Evolutionary conservation across 1,140 invertebrate genomes (phyloP).

Genomic region (Coptotermes formosanus): DNA sequence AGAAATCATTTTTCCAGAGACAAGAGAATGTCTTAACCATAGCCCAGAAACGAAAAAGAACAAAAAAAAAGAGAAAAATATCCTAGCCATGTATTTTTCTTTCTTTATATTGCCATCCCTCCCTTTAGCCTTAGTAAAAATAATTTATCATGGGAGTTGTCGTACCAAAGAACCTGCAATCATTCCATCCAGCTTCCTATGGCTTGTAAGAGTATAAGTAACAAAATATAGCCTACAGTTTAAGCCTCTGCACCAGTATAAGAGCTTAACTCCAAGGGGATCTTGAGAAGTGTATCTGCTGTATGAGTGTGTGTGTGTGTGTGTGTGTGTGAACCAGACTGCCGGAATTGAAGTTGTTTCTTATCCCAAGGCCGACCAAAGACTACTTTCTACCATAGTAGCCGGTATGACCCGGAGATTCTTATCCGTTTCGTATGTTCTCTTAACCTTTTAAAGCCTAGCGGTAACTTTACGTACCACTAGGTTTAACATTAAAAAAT

Average conservation of each 20-base stretch:
- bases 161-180: neutral
- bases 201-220: neutral
- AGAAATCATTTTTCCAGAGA: constrained; percentile 17
- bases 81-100: constrained; percentile 2
- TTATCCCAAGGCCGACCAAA: neutral
- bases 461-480: no score
- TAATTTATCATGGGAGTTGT: constrained; percentile 18
- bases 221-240: neutral
- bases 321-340: neutral
- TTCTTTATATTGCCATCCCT: neutral
- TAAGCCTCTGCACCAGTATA: constrained; percentile 8
- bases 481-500: no score
- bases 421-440: neutral
- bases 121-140: neutral
- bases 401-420: neutral
- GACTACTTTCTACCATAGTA: neutral
- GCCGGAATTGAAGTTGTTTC: neutral
- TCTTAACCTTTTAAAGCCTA: no score
- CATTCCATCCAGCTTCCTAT: constrained; percentile 6
- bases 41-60: neutral
- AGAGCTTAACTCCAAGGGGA: neutral
- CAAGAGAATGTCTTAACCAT: neutral
- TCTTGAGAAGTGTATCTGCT: neutral
- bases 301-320: neutral
- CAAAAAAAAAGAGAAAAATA: neutral